Evolutionary conservation across 2,797 vertebrate genomes (phyloP).

Genomic region (Brachyrhaphis roseni): DNA sequence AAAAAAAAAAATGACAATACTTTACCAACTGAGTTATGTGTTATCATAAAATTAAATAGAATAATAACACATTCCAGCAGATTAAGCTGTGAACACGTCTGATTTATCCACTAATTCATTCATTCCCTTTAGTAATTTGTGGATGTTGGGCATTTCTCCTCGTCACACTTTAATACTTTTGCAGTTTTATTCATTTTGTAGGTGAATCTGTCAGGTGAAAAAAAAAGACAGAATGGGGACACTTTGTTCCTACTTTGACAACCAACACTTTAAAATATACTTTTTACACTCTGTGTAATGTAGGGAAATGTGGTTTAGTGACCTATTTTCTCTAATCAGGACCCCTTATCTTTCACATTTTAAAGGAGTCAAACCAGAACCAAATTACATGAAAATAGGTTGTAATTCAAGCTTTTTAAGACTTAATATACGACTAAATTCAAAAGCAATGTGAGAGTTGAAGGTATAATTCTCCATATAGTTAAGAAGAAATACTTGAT

Average conservation of each 20-base stretch:
- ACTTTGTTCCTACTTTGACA: background rate
- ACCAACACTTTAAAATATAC: background rate
- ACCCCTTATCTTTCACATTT: background rate
- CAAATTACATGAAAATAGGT: background rate
- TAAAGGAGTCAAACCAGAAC: background rate
- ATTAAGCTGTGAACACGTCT: background rate
- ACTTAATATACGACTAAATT: background rate
- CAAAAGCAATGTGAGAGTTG: background rate
- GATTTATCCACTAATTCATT: conserved; percentile 2
- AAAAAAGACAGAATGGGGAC: background rate
- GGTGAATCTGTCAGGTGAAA: background rate
- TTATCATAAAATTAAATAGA: conserved; percentile 14
- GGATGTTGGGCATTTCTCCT: background rate
- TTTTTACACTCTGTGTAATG: background rate
- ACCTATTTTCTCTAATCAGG: background rate
- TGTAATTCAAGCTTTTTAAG: background rate
- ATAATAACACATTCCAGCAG: background rate
- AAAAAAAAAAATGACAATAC: conserved; percentile 29
- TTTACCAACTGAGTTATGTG: conserved; percentile 37
- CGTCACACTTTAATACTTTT: background rate
- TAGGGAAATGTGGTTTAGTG: background rate
- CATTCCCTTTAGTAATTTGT: background rate
- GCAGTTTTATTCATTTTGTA: background rate
- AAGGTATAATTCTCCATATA: background rate
- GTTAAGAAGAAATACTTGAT: background rate